phyloP scores from a whole-genome alignment of 1,140 invertebrate species.

The Drosophila kepulauana region DNA sequence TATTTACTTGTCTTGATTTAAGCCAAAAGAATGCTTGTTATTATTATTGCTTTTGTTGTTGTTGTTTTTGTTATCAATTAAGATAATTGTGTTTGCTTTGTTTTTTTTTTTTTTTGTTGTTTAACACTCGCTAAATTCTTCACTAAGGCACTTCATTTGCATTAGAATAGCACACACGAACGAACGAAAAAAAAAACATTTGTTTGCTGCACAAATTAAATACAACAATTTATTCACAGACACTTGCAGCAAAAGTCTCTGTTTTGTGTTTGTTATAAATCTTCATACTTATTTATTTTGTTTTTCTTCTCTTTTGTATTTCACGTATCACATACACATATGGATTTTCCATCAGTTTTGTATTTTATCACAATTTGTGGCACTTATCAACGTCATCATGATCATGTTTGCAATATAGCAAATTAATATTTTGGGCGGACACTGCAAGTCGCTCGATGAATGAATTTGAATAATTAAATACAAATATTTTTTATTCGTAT shows the following conservation, averaged over 20 bases:
- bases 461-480: constrained; percentile 79
- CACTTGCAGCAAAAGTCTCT: background rate
- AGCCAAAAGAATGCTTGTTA: constrained; percentile 22
- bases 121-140: constrained; percentile 69
- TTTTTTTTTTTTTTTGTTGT: constrained; percentile 26
- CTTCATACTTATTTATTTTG: constrained; percentile 26
- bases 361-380: constrained; percentile 57
- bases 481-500: constrained; percentile 46
- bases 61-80: constrained; percentile 53
- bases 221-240: constrained; percentile 52
- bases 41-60: constrained; percentile 45
- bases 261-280: constrained; percentile 23
- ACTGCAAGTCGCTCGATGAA: constrained; percentile 61
- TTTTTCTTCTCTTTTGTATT: constrained; percentile 13
- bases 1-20: constrained; percentile 44
- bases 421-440: constrained; percentile 42
- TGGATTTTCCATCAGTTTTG: constrained; percentile 21
- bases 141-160: constrained; percentile 73
- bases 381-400: constrained; percentile 36
- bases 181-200: constrained; percentile 34
- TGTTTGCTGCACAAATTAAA: constrained; percentile 52
- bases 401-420: constrained; percentile 28
- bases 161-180: constrained; percentile 53
- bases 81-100: constrained; percentile 65
- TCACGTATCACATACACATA: too few relatives aligned